phyloP scores from a whole-genome alignment of 1,140 invertebrate genomes.

The Drosophila varians region DNA sequence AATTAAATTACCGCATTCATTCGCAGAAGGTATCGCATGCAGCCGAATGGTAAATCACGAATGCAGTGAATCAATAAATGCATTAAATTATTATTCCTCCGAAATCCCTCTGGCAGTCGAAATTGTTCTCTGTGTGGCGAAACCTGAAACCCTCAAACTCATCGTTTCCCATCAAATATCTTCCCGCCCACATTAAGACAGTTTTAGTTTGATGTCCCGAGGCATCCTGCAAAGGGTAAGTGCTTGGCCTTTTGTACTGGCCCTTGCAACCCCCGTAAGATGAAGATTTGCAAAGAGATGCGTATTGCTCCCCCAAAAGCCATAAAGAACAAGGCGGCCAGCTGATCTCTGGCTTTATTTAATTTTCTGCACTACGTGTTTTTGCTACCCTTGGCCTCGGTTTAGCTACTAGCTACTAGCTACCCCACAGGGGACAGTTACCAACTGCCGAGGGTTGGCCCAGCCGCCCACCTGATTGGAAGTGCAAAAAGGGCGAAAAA shows the following conservation, averaged over 20 bases:
- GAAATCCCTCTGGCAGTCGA: too few species aligned
- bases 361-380: slow-evolving; percentile 38
- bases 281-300: slow-evolving; percentile 61
- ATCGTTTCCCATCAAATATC: slow-evolving; percentile 31
- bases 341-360: slow-evolving; percentile 72
- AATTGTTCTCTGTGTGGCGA: not conserved
- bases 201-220: slow-evolving; percentile 36
- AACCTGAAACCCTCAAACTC: slow-evolving; percentile 24
- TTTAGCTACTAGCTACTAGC: slow-evolving; percentile 14
- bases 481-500: slow-evolving; percentile 30
- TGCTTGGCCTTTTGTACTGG: slow-evolving; percentile 3
- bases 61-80: slow-evolving; percentile 26
- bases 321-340: slow-evolving; percentile 46
- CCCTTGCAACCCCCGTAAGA: slow-evolving; percentile 52
- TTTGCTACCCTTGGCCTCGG: slow-evolving; percentile 43
- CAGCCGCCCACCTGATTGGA: slow-evolving; percentile 60
- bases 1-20: slow-evolving; percentile 34
- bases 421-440: slow-evolving; percentile 71
- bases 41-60: slow-evolving; percentile 35
- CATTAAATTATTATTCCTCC: too few species aligned
- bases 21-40: slow-evolving; percentile 18
- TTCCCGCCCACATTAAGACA: slow-evolving; percentile 17
- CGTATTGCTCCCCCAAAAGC: slow-evolving; percentile 69
- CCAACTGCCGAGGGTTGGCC: slow-evolving; percentile 54
- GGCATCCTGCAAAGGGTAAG: slow-evolving; percentile 26